Evolutionary conservation across 2,888 invertebrate genomes (phyloP), one percentile per base, ranked within the genome.

Genomic region (Dasypolia templi): DNA sequence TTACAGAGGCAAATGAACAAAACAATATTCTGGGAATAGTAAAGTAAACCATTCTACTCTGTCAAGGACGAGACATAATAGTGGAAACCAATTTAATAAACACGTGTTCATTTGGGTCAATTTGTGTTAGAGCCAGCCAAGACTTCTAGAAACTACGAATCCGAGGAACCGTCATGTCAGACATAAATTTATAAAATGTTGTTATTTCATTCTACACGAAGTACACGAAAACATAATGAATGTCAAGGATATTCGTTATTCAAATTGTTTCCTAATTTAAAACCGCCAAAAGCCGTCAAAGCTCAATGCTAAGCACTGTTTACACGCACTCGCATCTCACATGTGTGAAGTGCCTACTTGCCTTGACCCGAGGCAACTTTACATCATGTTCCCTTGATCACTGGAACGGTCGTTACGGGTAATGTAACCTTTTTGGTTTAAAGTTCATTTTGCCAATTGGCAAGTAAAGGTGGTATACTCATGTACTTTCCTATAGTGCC

Each of bases 251-350:
- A 17, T 75, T 83, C 55, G 49, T 46, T 67, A 70, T 65, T 71
- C 12, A 79, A 81, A 72, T 73, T 71, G 59, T 83, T 80, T 83
- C 75, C 66, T 80, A 83, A 83, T 77, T 75, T 75, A 75, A 78
- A 75, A 72, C 53, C 61, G 62, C 69, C 70, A 65, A 75, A 69
- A 77, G 55, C 58, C 42, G 67, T 73, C 77, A 75, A 81, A 76
- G 73, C 83, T 86, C 82, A 82, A 87, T 81, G 87, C 76, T 84
- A 79, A 82, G 82, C 72, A 77, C 65, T 83, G 77, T 84, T 78
- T 83, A 77, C 71, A 69, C 71, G 69, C 63, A 77, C 68, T 81
- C 67, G 65, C 53, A 62, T 63, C 68, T 81, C 67, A 63, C 53
- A 62, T 63, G 73, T 81, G 76, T 77, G 67, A 75, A 82, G 85